Conservation (phyloP, 2,113 vertebrate species). For the Vicugna pacos region DNA sequence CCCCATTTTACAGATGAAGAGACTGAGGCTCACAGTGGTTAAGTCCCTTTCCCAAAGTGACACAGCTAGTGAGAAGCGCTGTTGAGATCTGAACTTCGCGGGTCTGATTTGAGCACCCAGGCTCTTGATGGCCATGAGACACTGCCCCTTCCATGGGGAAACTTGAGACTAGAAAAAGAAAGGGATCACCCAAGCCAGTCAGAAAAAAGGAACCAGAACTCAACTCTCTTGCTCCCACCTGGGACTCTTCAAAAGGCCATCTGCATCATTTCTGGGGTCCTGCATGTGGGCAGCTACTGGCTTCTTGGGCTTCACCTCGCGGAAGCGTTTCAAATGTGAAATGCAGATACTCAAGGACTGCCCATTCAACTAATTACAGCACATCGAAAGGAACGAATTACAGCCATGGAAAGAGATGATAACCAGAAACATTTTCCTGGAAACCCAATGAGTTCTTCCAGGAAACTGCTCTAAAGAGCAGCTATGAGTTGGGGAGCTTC, state of each 20-base stretch:
- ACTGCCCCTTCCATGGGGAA: not conserved
- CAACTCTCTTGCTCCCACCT: not conserved
- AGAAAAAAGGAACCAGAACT: not conserved
- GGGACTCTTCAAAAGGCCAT: not conserved
- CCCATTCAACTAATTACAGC: not conserved
- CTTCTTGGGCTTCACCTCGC: not conserved
- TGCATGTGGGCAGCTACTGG: not conserved
- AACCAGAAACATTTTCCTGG: not conserved
- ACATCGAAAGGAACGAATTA: not conserved
- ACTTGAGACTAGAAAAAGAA: not conserved
- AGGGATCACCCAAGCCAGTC: not conserved
- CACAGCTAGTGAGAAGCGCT: not conserved
- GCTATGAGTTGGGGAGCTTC: not conserved
- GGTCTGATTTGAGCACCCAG: not conserved
- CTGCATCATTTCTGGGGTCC: not conserved
- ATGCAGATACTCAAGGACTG: not conserved
- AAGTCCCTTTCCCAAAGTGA: not conserved
- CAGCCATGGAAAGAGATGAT: not conserved
- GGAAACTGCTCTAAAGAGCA: not conserved
- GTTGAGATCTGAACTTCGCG: rapidly evolving
- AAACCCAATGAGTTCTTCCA: constrained; percentile 1
- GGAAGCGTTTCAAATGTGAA: not conserved
- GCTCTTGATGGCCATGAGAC: not conserved
- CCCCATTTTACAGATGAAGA: not conserved
- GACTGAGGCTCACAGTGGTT: not conserved